A percentile compares a stretch with the other conserved stretches of the same genome.
Conservation (phyloP, 2,797 vertebrate genomes). For the Ambastaia sidthimunki region DNA sequence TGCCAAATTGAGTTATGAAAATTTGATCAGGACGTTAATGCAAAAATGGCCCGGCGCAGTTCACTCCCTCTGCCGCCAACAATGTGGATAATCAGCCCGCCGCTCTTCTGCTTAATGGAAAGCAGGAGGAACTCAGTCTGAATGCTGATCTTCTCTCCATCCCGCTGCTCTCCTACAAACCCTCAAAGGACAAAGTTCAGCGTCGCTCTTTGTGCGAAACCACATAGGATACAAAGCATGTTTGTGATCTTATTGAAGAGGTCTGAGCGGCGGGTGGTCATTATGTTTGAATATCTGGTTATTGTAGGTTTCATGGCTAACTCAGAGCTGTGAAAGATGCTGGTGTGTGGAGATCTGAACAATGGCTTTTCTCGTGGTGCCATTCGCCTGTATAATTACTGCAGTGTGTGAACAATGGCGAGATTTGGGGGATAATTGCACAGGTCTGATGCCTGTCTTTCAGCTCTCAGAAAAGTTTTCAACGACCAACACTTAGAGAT, state of each 20-base stretch:
- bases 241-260: constrained; percentile 42
- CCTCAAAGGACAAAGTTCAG: constrained; percentile 39
- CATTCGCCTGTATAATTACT: constrained; percentile 56
- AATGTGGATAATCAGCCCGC: constrained; percentile 61
- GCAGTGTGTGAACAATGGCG: constrained; percentile 51
- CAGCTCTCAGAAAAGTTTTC: constrained; percentile 39
- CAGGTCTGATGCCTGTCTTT: constrained; percentile 44
- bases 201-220: background rate
- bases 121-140: constrained; percentile 45
- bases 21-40: constrained; percentile 71
- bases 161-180: constrained; percentile 29
- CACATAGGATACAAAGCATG: background rate
- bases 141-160: constrained; percentile 54
- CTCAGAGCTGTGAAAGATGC: constrained; percentile 1
- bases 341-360: constrained; percentile 17
- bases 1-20: constrained; percentile 69
- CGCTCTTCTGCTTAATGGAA: constrained; percentile 58
- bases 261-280: constrained; percentile 40
- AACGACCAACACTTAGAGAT: constrained; percentile 45
- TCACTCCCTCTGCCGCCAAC: constrained; percentile 48
- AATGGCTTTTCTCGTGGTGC: constrained; percentile 47
- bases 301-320: constrained; percentile 43
- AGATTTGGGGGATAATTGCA: constrained; percentile 54
- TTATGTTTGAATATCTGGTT: constrained; percentile 53
- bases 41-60: constrained; percentile 49